These are phyloP conservation scores for Cyprinodon diabolis DNA, from an alignment of 2,797 vertebrate genomes.

Conservation along the genomic window DNA sequence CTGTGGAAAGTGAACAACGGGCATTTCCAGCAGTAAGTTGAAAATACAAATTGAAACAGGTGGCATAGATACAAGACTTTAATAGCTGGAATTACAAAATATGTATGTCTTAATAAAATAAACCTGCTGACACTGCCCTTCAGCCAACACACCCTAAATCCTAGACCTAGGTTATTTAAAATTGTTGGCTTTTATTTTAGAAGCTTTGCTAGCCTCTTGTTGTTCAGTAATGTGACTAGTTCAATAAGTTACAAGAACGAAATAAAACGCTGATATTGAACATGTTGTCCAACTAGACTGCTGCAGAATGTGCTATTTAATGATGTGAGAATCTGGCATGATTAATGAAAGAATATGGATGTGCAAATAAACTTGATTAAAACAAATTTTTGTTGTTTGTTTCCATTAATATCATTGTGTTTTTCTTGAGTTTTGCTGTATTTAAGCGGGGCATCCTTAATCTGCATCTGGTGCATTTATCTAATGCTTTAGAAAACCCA, in stretches of 20 bases:
- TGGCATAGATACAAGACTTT: slow-evolving; percentile 24
- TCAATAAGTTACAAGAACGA: slow-evolving; percentile 24
- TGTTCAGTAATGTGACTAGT: slow-evolving; percentile 32
- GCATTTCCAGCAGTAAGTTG: slow-evolving; percentile 50
- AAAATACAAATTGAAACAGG: slow-evolving; percentile 25
- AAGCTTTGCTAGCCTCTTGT: slow-evolving; percentile 52
- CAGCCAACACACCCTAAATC: slow-evolving; percentile 40
- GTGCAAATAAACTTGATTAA: slow-evolving; percentile 75
- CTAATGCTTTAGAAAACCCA: background rate
- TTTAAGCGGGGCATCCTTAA: background rate
- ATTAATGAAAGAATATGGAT: slow-evolving; percentile 60
- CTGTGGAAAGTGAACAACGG: slow-evolving; percentile 41
- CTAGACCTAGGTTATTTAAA: slow-evolving; percentile 21
- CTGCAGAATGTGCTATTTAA: slow-evolving; percentile 60
- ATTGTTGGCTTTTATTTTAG: slow-evolving; percentile 45
- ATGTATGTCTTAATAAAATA: slow-evolving; percentile 38
- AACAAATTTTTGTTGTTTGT: slow-evolving; percentile 47
- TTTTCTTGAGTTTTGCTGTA: background rate
- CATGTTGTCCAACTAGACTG: slow-evolving; percentile 31
- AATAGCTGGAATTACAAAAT: slow-evolving; percentile 27
- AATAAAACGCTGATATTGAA: slow-evolving; percentile 28
- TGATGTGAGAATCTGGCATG: slow-evolving; percentile 61
- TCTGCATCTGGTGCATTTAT: background rate
- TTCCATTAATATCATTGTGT: background rate
- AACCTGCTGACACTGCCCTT: slow-evolving; percentile 60